A percentile compares a stretch with the other conserved stretches of the same genome.
phyloP scores from a whole-genome alignment of 2,797 vertebrate genomes.

The Buphagus erythrorhynchus region DNA sequence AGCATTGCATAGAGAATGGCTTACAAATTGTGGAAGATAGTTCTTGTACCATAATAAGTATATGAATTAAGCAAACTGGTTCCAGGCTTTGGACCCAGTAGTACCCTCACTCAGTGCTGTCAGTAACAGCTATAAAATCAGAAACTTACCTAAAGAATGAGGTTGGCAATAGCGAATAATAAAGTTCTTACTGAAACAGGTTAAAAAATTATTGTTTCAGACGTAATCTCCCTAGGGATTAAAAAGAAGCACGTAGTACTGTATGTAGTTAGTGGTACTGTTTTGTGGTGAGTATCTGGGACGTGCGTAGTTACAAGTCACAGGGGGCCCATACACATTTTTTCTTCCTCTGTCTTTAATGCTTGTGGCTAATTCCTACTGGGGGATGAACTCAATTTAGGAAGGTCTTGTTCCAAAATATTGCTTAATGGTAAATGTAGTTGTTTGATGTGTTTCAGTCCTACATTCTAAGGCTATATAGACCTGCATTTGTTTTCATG shows the following conservation, averaged over 20 bases:
- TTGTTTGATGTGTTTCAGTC: background rate
- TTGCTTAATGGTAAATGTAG: background rate
- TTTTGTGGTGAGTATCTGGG: background rate
- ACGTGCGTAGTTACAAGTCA: background rate
- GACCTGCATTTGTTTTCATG: background rate
- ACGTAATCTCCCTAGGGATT: background rate
- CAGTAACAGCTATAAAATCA: background rate
- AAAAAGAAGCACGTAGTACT: background rate
- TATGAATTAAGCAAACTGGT: background rate
- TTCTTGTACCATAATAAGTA: background rate
- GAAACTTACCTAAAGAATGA: background rate
- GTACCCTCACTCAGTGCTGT: background rate
- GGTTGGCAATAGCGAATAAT: background rate
- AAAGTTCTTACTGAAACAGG: background rate
- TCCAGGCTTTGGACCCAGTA: background rate
- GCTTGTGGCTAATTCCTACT: background rate
- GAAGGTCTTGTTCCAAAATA: background rate
- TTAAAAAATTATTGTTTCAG: slow-evolving; percentile 12
- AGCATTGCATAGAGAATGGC: background rate
- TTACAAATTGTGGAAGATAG: background rate
- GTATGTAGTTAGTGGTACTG: background rate
- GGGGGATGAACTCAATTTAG: background rate
- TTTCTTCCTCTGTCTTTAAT: background rate
- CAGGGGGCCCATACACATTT: background rate
- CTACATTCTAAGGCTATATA: background rate